These are phyloP conservation scores for Spinus olivaceus DNA, from an alignment of 2,797 vertebrate species.

Conservation along the genomic window DNA sequence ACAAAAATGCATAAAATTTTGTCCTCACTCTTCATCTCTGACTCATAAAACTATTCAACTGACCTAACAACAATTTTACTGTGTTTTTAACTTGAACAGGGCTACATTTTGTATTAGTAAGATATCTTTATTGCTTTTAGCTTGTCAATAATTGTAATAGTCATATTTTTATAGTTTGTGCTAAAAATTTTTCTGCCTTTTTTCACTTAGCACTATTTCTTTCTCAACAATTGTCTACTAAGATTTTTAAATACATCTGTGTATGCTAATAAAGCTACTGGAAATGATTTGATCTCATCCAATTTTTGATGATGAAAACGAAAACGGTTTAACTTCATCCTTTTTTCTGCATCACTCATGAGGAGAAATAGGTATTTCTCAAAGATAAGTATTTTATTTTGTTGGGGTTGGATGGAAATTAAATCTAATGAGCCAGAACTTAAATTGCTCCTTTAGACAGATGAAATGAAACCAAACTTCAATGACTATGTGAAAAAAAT, in stretches of 20 bases:
- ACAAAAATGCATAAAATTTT: neutral
- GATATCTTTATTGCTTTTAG: neutral
- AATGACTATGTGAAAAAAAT: neutral
- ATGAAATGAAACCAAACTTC: neutral
- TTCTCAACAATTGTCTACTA: neutral
- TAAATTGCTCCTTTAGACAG: neutral
- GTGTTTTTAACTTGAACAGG: neutral
- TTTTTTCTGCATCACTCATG: neutral
- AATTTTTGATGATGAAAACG: neutral
- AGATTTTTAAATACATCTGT: neutral
- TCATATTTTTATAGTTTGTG: neutral
- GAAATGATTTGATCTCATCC: neutral
- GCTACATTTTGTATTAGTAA: neutral
- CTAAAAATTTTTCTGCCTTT: neutral
- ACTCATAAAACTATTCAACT: neutral
- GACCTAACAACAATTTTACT: neutral
- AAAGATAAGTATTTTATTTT: neutral
- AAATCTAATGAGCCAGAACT: neutral
- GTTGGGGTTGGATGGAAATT: neutral
- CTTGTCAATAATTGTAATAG: neutral
- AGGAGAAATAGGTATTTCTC: neutral
- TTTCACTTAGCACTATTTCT: neutral
- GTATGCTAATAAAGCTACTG: neutral
- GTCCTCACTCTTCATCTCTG: neutral
- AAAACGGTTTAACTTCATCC: neutral